phyloP scores from a whole-genome alignment of 1,140 invertebrate genomes.

The Drosophila azteca region DNA sequence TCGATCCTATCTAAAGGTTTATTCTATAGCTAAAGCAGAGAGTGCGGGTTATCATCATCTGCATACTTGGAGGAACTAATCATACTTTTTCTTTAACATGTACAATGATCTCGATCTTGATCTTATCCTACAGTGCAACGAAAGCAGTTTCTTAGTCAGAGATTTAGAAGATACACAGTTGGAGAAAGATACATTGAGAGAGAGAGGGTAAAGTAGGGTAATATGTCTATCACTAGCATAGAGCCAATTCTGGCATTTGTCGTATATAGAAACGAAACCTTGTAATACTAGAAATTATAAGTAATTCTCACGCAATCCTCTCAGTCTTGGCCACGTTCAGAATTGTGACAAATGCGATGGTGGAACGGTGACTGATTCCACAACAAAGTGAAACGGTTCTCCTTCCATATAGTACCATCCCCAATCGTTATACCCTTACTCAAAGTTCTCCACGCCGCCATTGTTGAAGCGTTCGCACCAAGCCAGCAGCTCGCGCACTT shows the following conservation, averaged over 20 bases:
- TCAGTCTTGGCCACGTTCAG: slow-evolving; percentile 57
- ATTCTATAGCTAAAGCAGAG: slow-evolving; percentile 35
- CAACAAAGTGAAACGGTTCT: too few species aligned
- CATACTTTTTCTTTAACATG: slow-evolving; percentile 72
- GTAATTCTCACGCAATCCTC: slow-evolving; percentile 36
- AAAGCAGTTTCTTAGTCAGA: slow-evolving; percentile 42
- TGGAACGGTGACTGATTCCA: background rate
- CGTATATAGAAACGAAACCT: slow-evolving; percentile 54
- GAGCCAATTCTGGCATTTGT: slow-evolving; percentile 22
- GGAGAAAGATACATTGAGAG: slow-evolving; percentile 34
- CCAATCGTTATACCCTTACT: slow-evolving; percentile 33
- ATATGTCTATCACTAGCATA: slow-evolving; percentile 79
- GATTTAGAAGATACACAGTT: slow-evolving; percentile 3
- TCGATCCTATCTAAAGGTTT: slow-evolving; percentile 27
- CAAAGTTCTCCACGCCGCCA: slow-evolving; percentile 72
- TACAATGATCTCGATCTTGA: slow-evolving; percentile 55
- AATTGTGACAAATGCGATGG: slow-evolving; percentile 31
- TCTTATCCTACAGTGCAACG: slow-evolving; percentile 44
- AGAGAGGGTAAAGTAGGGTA: slow-evolving; percentile 34
- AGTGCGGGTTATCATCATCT: slow-evolving; percentile 34
- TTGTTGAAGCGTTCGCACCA: slow-evolving; percentile 82
- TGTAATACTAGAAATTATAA: slow-evolving; percentile 47
- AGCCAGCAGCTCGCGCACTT: slow-evolving; percentile 72
- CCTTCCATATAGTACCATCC: background rate
- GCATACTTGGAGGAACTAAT: slow-evolving; percentile 79